Percentiles rank a stretch among this genome's conserved stretches.
These are phyloP conservation scores for Tonatia bakeri DNA, from an alignment of 2,113 vertebrate species.

Conservation along the genomic window DNA sequence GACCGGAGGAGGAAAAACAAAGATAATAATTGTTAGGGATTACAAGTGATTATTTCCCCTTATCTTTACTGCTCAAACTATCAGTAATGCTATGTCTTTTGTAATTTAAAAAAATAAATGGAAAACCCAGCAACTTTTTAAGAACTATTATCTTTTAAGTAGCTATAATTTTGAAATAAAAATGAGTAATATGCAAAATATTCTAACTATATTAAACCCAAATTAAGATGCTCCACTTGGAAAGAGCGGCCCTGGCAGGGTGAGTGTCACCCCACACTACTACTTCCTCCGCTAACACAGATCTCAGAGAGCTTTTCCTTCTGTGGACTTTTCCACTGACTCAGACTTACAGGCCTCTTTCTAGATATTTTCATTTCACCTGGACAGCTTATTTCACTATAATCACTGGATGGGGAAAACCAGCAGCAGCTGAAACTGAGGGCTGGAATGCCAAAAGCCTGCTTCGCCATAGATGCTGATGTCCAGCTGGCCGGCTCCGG, in stretches of 20 bases:
- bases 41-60: neutral
- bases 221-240: neutral
- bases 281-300: rapidly evolving
- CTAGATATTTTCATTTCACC: neutral
- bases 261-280: neutral
- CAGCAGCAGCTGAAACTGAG: neutral
- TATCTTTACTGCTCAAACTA: conserved; percentile 19
- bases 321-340: neutral
- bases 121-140: conserved; percentile 34
- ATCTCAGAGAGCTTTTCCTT: neutral
- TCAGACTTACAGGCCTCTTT: neutral
- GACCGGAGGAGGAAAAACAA: neutral
- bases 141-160: conserved; percentile 13
- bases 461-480: neutral
- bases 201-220: conserved; percentile 15
- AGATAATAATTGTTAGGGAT: conserved; percentile 6
- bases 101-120: conserved; percentile 3
- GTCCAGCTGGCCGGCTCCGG: neutral
- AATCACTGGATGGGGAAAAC: neutral
- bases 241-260: neutral
- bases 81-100: neutral
- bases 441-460: neutral
- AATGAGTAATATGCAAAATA: conserved; percentile 31
- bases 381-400: neutral
- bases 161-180: conserved; percentile 43